Base-by-base conservation (phyloP, 2,888 invertebrate genomes). In the Eupeodes luniger region DNA sequence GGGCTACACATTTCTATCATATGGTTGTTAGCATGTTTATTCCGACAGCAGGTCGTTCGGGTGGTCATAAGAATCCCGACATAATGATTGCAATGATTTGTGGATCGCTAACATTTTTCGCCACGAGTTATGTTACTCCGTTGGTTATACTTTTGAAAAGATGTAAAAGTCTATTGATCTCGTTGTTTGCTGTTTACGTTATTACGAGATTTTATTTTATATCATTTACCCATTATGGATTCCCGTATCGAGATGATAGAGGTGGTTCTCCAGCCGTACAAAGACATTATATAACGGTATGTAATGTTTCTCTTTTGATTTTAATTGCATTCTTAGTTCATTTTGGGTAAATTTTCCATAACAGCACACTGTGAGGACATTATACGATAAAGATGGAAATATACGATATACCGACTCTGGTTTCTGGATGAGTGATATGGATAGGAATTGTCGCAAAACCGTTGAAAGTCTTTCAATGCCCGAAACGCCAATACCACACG, bases 241-340 rank as follows among this genome's bases (percentile, higher is more conserved):
- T 95, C 90, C 95, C 95, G 0, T 95, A 95, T 91, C 93, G 93
- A 75, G 94, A 93, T 77, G 93, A 94, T 62, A 91, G 92, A 1
- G 91, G 92, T 10, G 91, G 91, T 19, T 81, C 90, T 44, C 93
- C 93, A 9, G 90, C 91, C 75, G 94, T 94, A 0, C 94, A 95
- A 90, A 91, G 95, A 44, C 93, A 94, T 85, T 93, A 94, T 82
- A 92, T 95, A 19, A 92, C 94, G 90, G 95, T 95, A 91, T 91
- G 91, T 89, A 5, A 40, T 34, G 16, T 10, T n/a, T 7, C 16
- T 10, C 12, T 34, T 14, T 34, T 51, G 34, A 1, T 49, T 47
- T 47, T n/a, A 1, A 3, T 44, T 5, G 11, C 10, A 0, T 12
- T 44, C 19, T 47, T 47, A 36, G 40, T 57, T 12, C 1, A 2